These are phyloP conservation scores for Nymphalis urticae DNA, from an alignment of 2,888 invertebrate genomes.

Conservation along the genomic window DNA sequence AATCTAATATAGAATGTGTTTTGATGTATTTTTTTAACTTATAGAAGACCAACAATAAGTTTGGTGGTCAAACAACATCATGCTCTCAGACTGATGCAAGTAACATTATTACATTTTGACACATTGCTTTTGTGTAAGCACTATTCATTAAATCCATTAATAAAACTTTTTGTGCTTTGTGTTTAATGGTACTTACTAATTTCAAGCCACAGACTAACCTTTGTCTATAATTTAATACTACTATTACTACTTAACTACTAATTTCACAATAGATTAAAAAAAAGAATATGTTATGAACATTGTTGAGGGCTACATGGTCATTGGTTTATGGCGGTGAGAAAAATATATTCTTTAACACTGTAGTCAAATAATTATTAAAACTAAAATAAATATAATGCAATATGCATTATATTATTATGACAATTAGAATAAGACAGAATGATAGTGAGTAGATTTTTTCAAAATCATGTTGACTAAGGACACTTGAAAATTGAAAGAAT, in stretches of 20 bases:
- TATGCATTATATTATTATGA: no score
- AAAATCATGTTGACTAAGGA: no score
- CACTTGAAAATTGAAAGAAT: no score
- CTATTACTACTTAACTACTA: neutral
- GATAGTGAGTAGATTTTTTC: no score
- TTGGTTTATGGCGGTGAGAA: no score
- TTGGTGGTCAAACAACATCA: slow-evolving; percentile 63
- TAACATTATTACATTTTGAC: slow-evolving; percentile 67
- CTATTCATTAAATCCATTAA: slow-evolving; percentile 43
- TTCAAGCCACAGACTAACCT: slow-evolving; percentile 20
- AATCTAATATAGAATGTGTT: slow-evolving; percentile 28
- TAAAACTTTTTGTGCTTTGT: slow-evolving; percentile 30
- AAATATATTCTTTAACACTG: no score
- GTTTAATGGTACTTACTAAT: slow-evolving; percentile 22
- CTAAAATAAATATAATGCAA: no score
- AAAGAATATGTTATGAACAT: no score
- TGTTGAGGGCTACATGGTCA: no score
- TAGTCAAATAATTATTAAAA: no score
- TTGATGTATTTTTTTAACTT: slow-evolving; percentile 58
- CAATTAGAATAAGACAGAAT: no score
- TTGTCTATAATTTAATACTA: neutral
- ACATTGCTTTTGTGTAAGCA: slow-evolving; percentile 68
- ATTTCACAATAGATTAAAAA: neutral
- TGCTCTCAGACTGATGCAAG: slow-evolving; percentile 80
- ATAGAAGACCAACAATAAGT: slow-evolving; percentile 79